These are phyloP conservation scores for Pseudorhiza aurosa DNA, from an alignment of 30 jellyfish, hydroid and myxozoan genomes.

Conservation along the genomic window DNA sequence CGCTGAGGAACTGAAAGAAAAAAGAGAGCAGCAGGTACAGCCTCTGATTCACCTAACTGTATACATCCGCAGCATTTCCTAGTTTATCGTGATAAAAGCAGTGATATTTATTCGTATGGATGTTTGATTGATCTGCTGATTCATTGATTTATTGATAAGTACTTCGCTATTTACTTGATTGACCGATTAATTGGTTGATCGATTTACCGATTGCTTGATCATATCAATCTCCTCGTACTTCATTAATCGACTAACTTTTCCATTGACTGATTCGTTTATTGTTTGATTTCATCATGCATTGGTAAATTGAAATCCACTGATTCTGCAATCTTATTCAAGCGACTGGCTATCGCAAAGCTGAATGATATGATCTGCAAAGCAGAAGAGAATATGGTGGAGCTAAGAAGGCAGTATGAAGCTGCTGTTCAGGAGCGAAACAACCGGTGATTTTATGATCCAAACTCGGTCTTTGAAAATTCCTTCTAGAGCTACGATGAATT, in stretches of 20 bases:
- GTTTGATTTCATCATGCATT: background rate
- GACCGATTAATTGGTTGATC: too few species aligned
- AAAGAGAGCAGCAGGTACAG: conserved; percentile 82
- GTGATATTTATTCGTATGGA: too few species aligned
- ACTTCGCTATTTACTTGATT: too few species aligned
- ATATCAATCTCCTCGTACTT: too few species aligned
- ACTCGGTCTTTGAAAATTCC: too few species aligned
- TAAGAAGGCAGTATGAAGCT: conserved; percentile 77
- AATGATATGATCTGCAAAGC: conserved; percentile 87
- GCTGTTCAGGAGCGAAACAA: conserved; percentile 86
- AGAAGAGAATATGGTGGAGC: conserved; percentile 85
- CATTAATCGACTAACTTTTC: background rate
- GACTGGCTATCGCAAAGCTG: conserved; percentile 77
- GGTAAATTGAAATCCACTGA: background rate
- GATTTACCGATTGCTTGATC: too few species aligned
- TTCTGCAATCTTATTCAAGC: conserved; percentile 22
- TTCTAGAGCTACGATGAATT: too few species aligned
- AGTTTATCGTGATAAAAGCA: too few species aligned
- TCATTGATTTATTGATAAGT: too few species aligned
- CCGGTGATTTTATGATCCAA: too few species aligned
- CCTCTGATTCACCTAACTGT: background rate
- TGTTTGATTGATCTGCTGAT: too few species aligned
- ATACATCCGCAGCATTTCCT: too few species aligned
- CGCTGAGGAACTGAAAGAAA: conserved; percentile 78
- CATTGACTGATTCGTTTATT: background rate